Evolutionary conservation across 2,888 invertebrate species (phyloP).

Genomic region (Hylaea fasciaria): DNA sequence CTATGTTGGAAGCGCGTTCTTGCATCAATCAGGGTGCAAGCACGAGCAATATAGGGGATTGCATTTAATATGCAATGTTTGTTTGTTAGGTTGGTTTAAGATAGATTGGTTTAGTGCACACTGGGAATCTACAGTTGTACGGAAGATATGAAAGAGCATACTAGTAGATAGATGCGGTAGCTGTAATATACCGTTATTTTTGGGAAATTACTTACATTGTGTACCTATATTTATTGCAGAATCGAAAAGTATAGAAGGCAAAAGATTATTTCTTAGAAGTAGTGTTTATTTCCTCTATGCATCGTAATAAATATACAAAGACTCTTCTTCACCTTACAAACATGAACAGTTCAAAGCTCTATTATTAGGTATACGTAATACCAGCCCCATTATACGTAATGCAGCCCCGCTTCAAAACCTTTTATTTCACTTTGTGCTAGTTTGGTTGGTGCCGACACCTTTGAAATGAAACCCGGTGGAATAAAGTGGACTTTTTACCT

Average conservation of each 20-base stretch:
- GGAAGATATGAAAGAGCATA: too few relatives aligned
- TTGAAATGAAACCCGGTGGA: constrained; percentile 40
- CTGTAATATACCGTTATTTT: too few relatives aligned
- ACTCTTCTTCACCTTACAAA: neutral
- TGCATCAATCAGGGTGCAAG: constrained; percentile 12
- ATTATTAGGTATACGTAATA: neutral
- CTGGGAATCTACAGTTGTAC: neutral
- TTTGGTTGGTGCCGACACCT: constrained; percentile 8
- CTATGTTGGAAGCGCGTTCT: constrained; percentile 10
- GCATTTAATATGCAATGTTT: constrained; percentile 10
- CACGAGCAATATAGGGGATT: constrained; percentile 11
- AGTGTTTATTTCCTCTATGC: too few relatives aligned
- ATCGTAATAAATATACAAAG: too few relatives aligned
- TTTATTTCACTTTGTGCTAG: constrained; percentile 18
- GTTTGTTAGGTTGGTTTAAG: constrained; percentile 32
- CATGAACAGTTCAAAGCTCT: constrained; percentile 9
- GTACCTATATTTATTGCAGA: too few relatives aligned
- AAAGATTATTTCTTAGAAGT: too few relatives aligned
- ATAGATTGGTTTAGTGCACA: neutral
- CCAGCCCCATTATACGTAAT: constrained; percentile 11
- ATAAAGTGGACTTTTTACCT: constrained; percentile 5
- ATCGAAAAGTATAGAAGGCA: too few relatives aligned
- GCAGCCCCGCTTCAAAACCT: constrained; percentile 11
- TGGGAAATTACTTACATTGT: too few relatives aligned
- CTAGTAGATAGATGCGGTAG: too few relatives aligned